phyloP scores from a whole-genome alignment of 2,797 vertebrate genomes.

The Hydrocynus forskahlii region DNA sequence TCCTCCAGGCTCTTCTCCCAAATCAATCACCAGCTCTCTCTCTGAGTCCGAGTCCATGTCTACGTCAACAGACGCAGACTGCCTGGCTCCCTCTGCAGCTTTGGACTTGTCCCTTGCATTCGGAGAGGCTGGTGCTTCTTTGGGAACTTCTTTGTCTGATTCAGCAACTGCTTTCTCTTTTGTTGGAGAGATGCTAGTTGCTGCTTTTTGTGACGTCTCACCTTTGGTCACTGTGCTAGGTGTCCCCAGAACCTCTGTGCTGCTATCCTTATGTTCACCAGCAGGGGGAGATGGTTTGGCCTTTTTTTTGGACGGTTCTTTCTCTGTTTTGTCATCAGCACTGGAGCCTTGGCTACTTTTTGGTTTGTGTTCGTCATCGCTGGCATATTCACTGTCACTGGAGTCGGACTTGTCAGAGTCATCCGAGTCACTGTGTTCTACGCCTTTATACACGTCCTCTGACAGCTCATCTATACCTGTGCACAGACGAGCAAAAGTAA shows the following conservation, averaged over 20 bases:
- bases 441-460: slow-evolving; percentile 91
- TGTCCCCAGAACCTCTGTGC: slow-evolving; percentile 68
- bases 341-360: slow-evolving; percentile 76
- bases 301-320: slow-evolving; percentile 81
- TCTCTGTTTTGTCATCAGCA: slow-evolving; percentile 76
- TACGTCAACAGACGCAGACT: slow-evolving; percentile 75
- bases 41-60: slow-evolving; percentile 95
- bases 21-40: slow-evolving; percentile 95
- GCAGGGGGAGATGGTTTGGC: slow-evolving; percentile 73
- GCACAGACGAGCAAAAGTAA: slow-evolving; percentile 8
- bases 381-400: slow-evolving; percentile 91
- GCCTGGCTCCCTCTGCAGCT: slow-evolving; percentile 84
- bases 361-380: slow-evolving; percentile 90
- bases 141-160: slow-evolving; percentile 81
- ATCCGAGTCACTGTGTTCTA: slow-evolving; percentile 94
- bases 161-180: slow-evolving; percentile 81
- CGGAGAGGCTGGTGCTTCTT: slow-evolving; percentile 70
- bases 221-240: slow-evolving; percentile 55
- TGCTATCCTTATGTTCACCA: slow-evolving; percentile 80
- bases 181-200: slow-evolving; percentile 62
- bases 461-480: slow-evolving; percentile 97
- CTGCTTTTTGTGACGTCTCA: slow-evolving; percentile 42
- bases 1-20: slow-evolving; percentile 91
- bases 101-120: slow-evolving; percentile 83
- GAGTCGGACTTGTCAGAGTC: slow-evolving; percentile 96